These are phyloP conservation scores for Diaperis boleti DNA, from an alignment of 2,888 invertebrate genomes.

Conservation along the genomic window DNA sequence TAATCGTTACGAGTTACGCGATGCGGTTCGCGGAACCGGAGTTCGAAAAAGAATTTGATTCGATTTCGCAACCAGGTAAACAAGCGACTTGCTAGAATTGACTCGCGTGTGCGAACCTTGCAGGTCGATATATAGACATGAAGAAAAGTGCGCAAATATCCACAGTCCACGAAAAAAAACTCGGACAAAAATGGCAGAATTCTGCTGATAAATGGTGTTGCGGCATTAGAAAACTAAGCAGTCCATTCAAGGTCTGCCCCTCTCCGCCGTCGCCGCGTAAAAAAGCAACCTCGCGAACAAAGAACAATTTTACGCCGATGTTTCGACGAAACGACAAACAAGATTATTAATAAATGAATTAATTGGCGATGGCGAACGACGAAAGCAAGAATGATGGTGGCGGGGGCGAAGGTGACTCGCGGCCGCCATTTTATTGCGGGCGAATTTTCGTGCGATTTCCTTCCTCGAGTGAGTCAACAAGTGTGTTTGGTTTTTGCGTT, in stretches of 20 bases:
- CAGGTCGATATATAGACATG: not conserved
- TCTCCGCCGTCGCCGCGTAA: conserved; percentile 34
- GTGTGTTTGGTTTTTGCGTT: conserved; percentile 4
- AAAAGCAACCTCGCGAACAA: conserved; percentile 33
- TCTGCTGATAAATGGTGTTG: conserved; percentile 48
- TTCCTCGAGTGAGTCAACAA: not conserved
- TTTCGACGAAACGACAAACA: conserved; percentile 33
- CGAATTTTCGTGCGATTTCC: not conserved
- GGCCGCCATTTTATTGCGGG: not conserved
- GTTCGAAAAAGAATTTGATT: not conserved
- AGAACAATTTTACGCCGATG: conserved; percentile 36
- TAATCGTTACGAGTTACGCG: too few relatives aligned
- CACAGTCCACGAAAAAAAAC: conserved; percentile 10
- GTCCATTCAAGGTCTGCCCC: conserved; percentile 50
- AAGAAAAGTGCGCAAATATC: conserved; percentile 32
- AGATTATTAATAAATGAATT: conserved; percentile 34
- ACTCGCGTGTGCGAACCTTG: not conserved
- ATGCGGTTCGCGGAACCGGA: not conserved
- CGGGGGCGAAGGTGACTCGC: conserved; percentile 24
- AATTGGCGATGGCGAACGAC: conserved; percentile 26
- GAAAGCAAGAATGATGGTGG: conserved; percentile 22
- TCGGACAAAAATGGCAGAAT: conserved; percentile 30
- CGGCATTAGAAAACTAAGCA: conserved; percentile 50
- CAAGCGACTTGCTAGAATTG: not conserved
- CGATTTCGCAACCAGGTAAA: not conserved